Evolutionary conservation across 2,797 vertebrate species (phyloP), one percentile per base, ranked within the genome.

Genomic region (Anas bahamensis): DNA sequence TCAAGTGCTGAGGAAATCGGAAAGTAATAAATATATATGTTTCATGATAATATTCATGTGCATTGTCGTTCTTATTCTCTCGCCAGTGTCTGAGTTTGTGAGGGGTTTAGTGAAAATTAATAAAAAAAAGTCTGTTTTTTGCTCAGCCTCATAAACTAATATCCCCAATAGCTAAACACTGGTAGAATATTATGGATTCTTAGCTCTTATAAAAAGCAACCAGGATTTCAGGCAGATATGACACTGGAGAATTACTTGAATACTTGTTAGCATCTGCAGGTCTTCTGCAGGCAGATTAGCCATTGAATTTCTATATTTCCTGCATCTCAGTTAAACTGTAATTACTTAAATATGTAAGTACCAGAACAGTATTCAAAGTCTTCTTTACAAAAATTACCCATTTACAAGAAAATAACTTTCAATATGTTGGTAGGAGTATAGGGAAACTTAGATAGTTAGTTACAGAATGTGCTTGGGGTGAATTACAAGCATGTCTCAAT

Each of bases 1-100:
- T 83, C 83, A 81, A 84, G 77, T 82, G 80, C 64, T 74, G 41
- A 44, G 55, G 80, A 94, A 95, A 89, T 93, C 18, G 4, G 72
- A 94, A 89, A 88, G 60, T 86, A 94, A 95, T 94, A 95, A 94
- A 96, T 79, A 83, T 87, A 87, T 96, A 85, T 4, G 2, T 94
- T 95, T 94, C 56, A 56, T 83, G 63, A 75, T 83, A 95, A 90
- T 65, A 75, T 63, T 93, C 24, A 10, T n/a, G 37, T 75, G 48
- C 0, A 0, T 8, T 95, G 95, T 92, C 70, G 17, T 94, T 82
- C 61, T 94, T 94, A 79, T 50, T 91, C 24, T 89, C 63, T 82
- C 0, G 0, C 52, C 29, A 56, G 55, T 59, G 46, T 84, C 83
- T 74, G 80, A 68, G 35, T 88, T 95, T 93, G 50, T 88, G 80